Conservation (phyloP, 2,113 vertebrate genomes). For the Macrotis lagotis region DNA sequence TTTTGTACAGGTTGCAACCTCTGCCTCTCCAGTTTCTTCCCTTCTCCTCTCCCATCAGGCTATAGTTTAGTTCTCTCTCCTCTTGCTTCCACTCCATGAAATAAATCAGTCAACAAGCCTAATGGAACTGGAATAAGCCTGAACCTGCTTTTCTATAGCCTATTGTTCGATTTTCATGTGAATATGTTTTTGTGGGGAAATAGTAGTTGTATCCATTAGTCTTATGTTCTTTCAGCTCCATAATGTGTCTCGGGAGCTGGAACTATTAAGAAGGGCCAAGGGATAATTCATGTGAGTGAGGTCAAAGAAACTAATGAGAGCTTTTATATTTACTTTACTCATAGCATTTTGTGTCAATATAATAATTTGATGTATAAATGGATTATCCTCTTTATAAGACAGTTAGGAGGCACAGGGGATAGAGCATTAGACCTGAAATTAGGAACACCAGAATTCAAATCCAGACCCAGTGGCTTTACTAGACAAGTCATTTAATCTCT, state of each 20-base stretch:
- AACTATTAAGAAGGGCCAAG: neutral
- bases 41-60: neutral
- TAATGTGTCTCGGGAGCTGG: neutral
- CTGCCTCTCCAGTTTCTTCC: neutral
- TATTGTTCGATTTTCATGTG: constrained; percentile 69
- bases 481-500: neutral
- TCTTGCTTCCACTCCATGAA: neutral
- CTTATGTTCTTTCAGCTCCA: neutral
- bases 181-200: constrained; percentile 60
- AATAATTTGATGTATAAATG: neutral
- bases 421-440: neutral
- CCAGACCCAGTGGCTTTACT: neutral
- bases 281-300: neutral
- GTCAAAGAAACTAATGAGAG: neutral
- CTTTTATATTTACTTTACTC: neutral
- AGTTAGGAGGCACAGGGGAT: neutral
- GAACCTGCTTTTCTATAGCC: constrained; percentile 12
- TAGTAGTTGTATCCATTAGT: neutral
- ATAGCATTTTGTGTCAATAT: neutral
- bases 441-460: neutral
- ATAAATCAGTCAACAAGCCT: constrained; percentile 58
- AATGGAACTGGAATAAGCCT: constrained; percentile 55
- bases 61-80: neutral
- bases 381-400: neutral
- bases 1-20: neutral